Percentiles rank a stretch among this genome's conserved stretches.
phyloP scores from a whole-genome alignment of 2,113 vertebrate species.

The Phainopepla nitens region DNA sequence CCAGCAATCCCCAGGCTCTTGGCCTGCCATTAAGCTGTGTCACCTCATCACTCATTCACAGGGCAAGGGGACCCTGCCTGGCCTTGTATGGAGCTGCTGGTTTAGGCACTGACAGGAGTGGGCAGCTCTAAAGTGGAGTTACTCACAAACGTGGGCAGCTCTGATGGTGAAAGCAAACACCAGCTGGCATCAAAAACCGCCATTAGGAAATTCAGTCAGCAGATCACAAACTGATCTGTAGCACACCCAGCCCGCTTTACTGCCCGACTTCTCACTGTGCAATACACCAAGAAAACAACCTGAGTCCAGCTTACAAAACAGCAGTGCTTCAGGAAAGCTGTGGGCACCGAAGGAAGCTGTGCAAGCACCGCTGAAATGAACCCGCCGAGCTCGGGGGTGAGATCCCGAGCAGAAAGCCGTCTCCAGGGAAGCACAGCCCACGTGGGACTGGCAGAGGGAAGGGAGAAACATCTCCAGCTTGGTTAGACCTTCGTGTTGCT shows the following conservation, averaged over 20 bases:
- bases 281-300: neutral
- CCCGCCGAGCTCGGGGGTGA: neutral
- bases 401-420: neutral
- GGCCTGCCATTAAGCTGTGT: neutral
- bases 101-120: neutral
- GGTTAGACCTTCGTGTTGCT: neutral
- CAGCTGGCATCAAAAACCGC: neutral
- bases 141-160: neutral
- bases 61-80: neutral
- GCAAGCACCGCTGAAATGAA: neutral
- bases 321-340: neutral
- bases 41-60: neutral
- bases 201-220: neutral
- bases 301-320: neutral
- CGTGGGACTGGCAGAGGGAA: neutral
- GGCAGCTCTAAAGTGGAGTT: neutral
- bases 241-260: neutral
- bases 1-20: neutral
- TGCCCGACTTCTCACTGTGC: neutral
- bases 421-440: neutral
- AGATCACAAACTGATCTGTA: neutral
- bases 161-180: neutral
- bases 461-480: neutral
- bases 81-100: constrained; percentile 25
- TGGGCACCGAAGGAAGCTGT: neutral